Base-by-base conservation (phyloP, 2,888 invertebrate species). In the Eilema sororculum region DNA sequence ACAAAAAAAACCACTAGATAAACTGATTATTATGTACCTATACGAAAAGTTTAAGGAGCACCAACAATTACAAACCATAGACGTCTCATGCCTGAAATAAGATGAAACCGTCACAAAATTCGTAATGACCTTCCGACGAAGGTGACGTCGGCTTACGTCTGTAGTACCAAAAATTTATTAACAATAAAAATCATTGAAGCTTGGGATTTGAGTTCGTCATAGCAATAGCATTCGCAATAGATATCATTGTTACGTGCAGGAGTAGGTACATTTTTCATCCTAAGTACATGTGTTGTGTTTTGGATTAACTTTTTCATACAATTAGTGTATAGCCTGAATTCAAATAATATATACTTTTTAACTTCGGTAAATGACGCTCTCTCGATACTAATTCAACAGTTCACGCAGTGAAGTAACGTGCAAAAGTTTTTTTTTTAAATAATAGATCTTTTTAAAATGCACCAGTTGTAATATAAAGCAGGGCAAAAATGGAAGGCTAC, bases 111-210 rank as follows among this genome's bases (percentile, higher is more conserved):
- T 46, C 46, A 20, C 20, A 20, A 46, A 6, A 20, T 46, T 46
- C 46, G 6, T 46, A 20, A 46, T 46, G 46, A 46, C 8, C 20
- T 46, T 46, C 46, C 6, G 46, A 20, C 20, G 46, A 16, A 41
- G 3, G 41, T 41, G 16, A 16, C 12, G 56, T 56, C 12, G 5
- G 25, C 13, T 22, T 58, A 58, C 24, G 58, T 58, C 25, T 58
- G 25, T 2, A 52, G n/a, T 52, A 52, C n/a, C n/a, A 73, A 71
- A 58, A 52, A 73, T 41, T 41, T 58, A 66, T 65, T 60, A 69
- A 76, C 52, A 65, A 67, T 64, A 24, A 37, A 69, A 70, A 66
- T 67, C 65, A 60, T 5, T 62, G 69, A 67, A 72, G 25, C 41
- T 24, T 63, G 30, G 61, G 25, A 33, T 69, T 59, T 33, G 64